Evolutionary conservation across 2,888 invertebrate species (phyloP).

Genomic region (Nephrotoma appendiculata): DNA sequence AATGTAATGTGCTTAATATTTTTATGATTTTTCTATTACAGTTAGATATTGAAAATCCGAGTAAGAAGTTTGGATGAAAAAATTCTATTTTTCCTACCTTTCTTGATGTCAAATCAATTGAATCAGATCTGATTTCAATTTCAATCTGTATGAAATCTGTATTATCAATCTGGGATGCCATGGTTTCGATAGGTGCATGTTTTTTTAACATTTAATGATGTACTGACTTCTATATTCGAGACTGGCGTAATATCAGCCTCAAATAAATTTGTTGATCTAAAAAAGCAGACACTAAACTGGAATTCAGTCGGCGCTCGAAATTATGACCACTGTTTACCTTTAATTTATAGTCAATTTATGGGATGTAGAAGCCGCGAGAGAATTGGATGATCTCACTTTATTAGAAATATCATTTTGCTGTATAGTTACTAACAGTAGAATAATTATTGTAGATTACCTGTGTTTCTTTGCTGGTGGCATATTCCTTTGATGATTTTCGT

Average conservation of each 20-base stretch:
- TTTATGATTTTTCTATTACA: too few species aligned
- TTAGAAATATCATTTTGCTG: background rate
- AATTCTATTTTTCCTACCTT: background rate
- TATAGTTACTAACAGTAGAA: background rate
- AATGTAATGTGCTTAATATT: background rate
- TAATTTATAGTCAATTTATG: background rate
- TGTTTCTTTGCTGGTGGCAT: background rate
- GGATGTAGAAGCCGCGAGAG: background rate
- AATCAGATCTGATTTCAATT: background rate
- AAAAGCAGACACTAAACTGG: background rate
- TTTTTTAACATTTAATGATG: background rate
- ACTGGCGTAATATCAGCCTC: background rate
- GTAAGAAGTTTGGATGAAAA: too few species aligned
- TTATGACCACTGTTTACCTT: background rate
- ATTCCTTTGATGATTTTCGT: background rate
- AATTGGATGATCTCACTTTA: background rate
- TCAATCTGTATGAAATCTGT: background rate
- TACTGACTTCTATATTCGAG: background rate
- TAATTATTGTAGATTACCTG: background rate
- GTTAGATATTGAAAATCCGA: too few species aligned
- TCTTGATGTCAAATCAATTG: background rate
- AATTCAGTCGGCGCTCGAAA: background rate
- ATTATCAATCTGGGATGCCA: background rate
- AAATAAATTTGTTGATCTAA: background rate
- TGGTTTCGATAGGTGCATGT: background rate